phyloP scores from a whole-genome alignment of 2,797 vertebrate species.

The Tapera naevia region DNA sequence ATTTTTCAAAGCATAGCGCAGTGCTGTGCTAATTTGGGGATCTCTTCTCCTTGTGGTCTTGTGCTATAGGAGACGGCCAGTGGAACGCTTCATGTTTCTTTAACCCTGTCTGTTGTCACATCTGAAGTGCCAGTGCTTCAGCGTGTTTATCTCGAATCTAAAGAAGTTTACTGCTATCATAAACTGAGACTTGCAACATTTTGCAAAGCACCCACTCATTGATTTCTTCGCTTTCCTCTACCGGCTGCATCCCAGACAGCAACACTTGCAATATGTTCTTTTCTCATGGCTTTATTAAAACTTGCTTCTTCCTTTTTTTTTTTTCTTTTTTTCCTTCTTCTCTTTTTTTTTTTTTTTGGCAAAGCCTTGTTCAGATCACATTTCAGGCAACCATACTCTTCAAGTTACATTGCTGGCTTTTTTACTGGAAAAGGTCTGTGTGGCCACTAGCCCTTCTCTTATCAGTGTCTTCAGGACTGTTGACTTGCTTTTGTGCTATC shows the following conservation, averaged over 20 bases:
- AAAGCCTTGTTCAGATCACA: not conserved
- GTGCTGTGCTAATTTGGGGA: not conserved
- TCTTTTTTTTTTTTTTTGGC: too few species aligned
- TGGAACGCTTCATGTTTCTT: not conserved
- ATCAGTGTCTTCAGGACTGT: not conserved
- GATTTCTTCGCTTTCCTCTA: conserved; percentile 5
- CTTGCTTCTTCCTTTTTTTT: not conserved
- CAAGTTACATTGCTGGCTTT: not conserved
- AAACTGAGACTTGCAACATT: conserved; percentile 44
- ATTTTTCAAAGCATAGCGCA: not conserved
- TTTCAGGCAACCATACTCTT: not conserved
- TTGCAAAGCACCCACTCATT: conserved; percentile 57
- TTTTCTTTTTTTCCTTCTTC: too few species aligned
- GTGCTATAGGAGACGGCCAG: not conserved
- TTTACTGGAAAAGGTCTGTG: not conserved
- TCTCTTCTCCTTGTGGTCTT: not conserved
- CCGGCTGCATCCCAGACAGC: conserved; percentile 29
- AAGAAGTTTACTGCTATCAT: conserved; percentile 52
- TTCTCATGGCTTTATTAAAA: conserved; percentile 30
- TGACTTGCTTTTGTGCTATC: not conserved
- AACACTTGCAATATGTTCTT: conserved; percentile 55
- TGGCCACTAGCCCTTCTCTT: not conserved
- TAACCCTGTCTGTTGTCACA: conserved; percentile 30
- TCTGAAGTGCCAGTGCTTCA: conserved; percentile 51
- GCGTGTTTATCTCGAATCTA: conserved; percentile 25